phyloP scores from a whole-genome alignment of 1,140 invertebrate species.

The Chironomus striatipennis region DNA sequence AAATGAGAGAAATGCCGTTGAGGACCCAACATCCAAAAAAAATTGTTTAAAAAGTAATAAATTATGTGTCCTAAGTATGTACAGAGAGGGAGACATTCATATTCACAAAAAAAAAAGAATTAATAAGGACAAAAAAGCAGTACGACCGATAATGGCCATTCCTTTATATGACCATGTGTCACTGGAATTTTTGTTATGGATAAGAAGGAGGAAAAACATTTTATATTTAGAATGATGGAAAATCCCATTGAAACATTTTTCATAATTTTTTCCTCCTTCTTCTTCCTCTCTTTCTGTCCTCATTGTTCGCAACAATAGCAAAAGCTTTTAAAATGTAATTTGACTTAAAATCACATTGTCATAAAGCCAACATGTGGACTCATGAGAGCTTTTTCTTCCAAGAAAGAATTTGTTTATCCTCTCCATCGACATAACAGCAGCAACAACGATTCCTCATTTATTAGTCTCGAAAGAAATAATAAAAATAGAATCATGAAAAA shows the following conservation, averaged over 20 bases:
- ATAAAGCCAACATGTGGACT: too few relatives aligned
- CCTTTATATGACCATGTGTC: slow-evolving; percentile 12
- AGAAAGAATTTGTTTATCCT: too few relatives aligned
- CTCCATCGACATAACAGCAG: too few relatives aligned
- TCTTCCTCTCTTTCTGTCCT: too few relatives aligned
- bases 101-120: too few relatives aligned
- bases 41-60: slow-evolving; percentile 23
- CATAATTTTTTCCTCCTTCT: not conserved
- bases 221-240: not conserved
- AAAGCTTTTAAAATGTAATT: not conserved
- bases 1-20: slow-evolving; percentile 14
- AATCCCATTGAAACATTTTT: slow-evolving; percentile 1
- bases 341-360: not conserved
- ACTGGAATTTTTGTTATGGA: not conserved
- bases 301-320: too few relatives aligned
- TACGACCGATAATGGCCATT: not conserved
- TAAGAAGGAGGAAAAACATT: not conserved
- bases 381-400: too few relatives aligned
- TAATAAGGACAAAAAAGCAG: not conserved
- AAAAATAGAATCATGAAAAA: not conserved
- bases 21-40: not conserved
- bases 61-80: not conserved
- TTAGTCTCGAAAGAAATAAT: not conserved
- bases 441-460: not conserved
- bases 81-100: not conserved